These are phyloP conservation scores for Bufo bufo DNA, from an alignment of 2,113 vertebrate species.

Conservation along the genomic window DNA sequence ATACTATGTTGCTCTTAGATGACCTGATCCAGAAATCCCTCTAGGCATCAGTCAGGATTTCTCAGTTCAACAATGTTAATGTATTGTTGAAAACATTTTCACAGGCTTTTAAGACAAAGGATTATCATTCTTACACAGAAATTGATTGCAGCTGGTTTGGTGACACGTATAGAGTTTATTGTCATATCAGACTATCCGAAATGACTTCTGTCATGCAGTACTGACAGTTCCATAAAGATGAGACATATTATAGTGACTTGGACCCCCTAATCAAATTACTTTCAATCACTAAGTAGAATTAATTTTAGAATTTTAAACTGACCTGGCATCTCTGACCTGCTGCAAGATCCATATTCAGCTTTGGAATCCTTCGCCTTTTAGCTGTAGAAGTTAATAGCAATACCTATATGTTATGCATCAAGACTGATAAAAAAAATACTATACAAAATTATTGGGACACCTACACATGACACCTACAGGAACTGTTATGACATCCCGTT, in stretches of 20 bases:
- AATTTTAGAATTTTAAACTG: not conserved
- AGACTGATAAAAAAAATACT: too few relatives aligned
- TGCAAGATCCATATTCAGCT: too few relatives aligned
- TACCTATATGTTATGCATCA: too few relatives aligned
- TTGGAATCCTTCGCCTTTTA: too few relatives aligned
- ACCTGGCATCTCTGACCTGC: too few relatives aligned
- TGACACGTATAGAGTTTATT: not conserved
- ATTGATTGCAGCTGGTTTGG: not conserved
- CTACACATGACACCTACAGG: too few relatives aligned
- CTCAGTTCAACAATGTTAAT: conserved; percentile 37
- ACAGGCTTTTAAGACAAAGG: not conserved
- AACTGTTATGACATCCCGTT: too few relatives aligned
- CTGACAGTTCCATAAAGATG: not conserved
- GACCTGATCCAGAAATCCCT: conserved; percentile 55
- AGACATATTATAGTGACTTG: not conserved
- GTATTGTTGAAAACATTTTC: conserved; percentile 31
- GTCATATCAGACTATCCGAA: not conserved
- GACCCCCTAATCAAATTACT: not conserved
- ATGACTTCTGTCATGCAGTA: not conserved
- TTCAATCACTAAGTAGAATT: not conserved
- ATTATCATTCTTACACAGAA: not conserved
- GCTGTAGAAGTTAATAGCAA: too few relatives aligned
- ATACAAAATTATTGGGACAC: too few relatives aligned
- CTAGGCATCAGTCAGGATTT: conserved; percentile 43
- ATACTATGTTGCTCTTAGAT: conserved; percentile 48